Conservation (phyloP, 1,140 invertebrate genomes). For the Musca domestica region DNA sequence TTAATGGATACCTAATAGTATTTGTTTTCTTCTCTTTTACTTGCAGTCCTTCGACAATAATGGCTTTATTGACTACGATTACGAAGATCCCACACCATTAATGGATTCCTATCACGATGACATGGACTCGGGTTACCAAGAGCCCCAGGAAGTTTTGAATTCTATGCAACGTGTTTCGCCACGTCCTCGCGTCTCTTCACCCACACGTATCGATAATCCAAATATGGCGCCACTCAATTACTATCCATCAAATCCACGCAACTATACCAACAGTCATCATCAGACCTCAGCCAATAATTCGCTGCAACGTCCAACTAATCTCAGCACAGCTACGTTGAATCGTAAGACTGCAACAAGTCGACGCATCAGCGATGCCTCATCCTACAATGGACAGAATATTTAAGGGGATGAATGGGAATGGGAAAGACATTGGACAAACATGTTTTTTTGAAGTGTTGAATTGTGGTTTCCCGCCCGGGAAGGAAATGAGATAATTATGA, state of each 20-base stretch:
- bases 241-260: conserved; percentile 55
- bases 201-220: conserved; percentile 75
- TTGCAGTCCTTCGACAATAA: conserved; percentile 66
- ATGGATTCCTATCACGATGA: conserved; percentile 72
- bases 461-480: conserved; percentile 3
- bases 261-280: conserved; percentile 31
- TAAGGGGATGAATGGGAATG: conserved; percentile 26
- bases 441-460: background rate
- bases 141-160: conserved; percentile 55
- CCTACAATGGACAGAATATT: conserved; percentile 51
- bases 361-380: conserved; percentile 63
- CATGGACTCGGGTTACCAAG: conserved; percentile 56
- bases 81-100: conserved; percentile 69
- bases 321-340: conserved; percentile 43
- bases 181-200: conserved; percentile 66
- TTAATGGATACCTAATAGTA: no score
- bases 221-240: conserved; percentile 74
- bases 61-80: conserved; percentile 70
- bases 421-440: background rate
- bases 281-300: conserved; percentile 40
- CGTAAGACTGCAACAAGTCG: conserved; percentile 61
- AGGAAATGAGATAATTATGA: background rate
- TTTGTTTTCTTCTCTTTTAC: conserved; percentile 18
- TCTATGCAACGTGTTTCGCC: conserved; percentile 56
- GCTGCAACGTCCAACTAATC: conserved; percentile 31